Conservation (phyloP, 2,113 vertebrate genomes). For the Antennarius striatus region DNA sequence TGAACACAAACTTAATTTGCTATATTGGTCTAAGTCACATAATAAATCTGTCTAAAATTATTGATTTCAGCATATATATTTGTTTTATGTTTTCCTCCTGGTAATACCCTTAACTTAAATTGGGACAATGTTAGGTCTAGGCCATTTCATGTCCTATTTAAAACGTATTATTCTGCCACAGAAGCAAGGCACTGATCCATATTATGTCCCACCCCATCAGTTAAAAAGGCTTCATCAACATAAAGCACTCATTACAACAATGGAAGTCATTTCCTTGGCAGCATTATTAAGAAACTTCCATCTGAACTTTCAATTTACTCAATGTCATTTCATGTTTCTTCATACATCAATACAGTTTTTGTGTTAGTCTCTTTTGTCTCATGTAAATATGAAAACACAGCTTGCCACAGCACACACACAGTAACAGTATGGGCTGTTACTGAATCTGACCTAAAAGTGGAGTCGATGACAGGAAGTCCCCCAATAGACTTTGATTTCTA, state of each 20-base stretch:
- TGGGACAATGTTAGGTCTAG: slow-evolving; percentile 1
- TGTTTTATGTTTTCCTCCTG: too few relatives aligned
- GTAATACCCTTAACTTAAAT: not conserved
- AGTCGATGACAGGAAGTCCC: slow-evolving; percentile 51
- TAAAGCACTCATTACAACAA: slow-evolving; percentile 42
- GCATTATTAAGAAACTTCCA: slow-evolving; percentile 52
- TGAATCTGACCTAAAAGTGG: slow-evolving; percentile 48
- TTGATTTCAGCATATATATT: too few relatives aligned
- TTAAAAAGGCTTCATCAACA: slow-evolving; percentile 50
- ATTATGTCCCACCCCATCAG: slow-evolving; percentile 36
- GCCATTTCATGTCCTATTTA: slow-evolving; percentile 23
- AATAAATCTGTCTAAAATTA: too few relatives aligned
- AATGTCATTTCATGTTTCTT: slow-evolving; percentile 44
- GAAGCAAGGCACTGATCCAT: slow-evolving; percentile 23
- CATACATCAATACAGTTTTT: slow-evolving; percentile 39
- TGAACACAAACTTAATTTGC: not conserved
- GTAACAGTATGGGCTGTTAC: slow-evolving; percentile 6
- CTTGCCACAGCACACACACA: not conserved
- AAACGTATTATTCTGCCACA: slow-evolving; percentile 25
- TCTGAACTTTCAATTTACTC: slow-evolving; percentile 56
- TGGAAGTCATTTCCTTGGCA: slow-evolving; percentile 54
- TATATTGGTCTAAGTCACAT: slow-evolving; percentile 4
- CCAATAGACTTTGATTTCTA: slow-evolving; percentile 54
- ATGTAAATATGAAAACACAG: slow-evolving; percentile 16
- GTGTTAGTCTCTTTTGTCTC: slow-evolving; percentile 46